Base-by-base conservation (phyloP, 1,140 invertebrate genomes). In the Scaptomyza graminum region DNA sequence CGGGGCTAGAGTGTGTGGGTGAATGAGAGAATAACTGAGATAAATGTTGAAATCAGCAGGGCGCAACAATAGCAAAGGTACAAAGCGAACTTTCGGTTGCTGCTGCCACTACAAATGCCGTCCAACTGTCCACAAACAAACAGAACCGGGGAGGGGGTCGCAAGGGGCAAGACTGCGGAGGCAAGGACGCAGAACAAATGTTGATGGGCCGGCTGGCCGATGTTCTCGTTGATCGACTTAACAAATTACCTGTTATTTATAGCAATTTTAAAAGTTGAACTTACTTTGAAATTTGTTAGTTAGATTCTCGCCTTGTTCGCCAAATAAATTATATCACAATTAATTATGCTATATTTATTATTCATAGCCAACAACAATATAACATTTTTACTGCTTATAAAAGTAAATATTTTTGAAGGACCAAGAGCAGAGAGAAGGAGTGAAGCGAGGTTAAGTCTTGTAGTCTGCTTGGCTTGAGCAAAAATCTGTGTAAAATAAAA, bases 351-450 rank as follows among this genome's bases (percentile, higher is more conserved):
- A n/a, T n/a, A n/a, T n/a, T n/a, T n/a, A n/a, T n/a, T n/a, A n/a
- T n/a, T n/a, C 18, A 22, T 0, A 22, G 18, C 18, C 18, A 22
- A 22, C 18, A 22, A 22, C 18, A 22, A 34, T 2, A 39, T 39
- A 5, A 12, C 12, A 11, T 39, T n/a, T 34, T 39, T 12, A 39
- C 12, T 8, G 3, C 12, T 39, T 3, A 3, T n/a, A 5, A 15
- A 46, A n/a, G n/a, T n/a, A 78, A 76, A 87, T 79, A 88, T 73
- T 88, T 87, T 87, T 87, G 78, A 87, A 87, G 82, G 83, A 82
- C 75, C 66, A 3, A 70, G 43, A 56, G 37, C 15, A 13, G 54
- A 57, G 41, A 59, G 31, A 50, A 50, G 1, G 28, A 31, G 28
- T 31, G 1, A 31, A 4, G 28, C 2, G 2, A 31, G 28, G 7